phyloP scores from a whole-genome alignment of 2,113 vertebrate genomes.

The Muntiacus reevesi region DNA sequence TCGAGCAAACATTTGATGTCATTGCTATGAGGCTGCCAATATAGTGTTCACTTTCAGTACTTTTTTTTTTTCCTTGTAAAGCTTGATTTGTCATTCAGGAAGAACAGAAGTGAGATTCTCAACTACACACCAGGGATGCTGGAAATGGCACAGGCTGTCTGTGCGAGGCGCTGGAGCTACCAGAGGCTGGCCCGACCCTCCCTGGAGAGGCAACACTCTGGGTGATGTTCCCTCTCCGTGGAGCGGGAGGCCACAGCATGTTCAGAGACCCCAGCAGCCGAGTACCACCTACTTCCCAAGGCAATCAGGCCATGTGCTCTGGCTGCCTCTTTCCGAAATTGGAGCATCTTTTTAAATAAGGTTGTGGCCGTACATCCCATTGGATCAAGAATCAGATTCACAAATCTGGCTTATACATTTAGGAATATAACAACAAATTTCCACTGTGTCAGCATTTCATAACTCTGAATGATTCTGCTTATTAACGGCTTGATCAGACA shows the following conservation, averaged over 20 bases:
- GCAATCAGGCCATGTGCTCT: background rate
- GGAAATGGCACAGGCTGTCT: background rate
- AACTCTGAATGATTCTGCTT: background rate
- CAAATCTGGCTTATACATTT: background rate
- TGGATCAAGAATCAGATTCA: background rate
- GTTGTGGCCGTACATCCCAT: background rate
- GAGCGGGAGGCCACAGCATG: rapidly evolving
- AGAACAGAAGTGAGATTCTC: background rate
- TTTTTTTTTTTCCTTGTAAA: background rate
- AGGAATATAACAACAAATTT: background rate
- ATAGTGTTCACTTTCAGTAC: background rate
- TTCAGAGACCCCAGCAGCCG: background rate
- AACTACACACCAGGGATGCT: background rate
- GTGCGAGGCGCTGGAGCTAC: background rate
- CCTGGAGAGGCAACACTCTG: background rate
- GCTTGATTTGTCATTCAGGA: background rate
- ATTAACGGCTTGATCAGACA: background rate
- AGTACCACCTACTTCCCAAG: background rate
- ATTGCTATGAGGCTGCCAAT: background rate
- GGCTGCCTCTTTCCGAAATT: background rate
- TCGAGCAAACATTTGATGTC: background rate
- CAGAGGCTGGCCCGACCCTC: background rate
- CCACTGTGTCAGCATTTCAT: background rate
- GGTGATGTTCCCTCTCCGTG: background rate
- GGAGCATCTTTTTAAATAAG: background rate